These are phyloP conservation scores for Chamaea fasciata DNA, from an alignment of 2,113 vertebrate species.

Conservation along the genomic window DNA sequence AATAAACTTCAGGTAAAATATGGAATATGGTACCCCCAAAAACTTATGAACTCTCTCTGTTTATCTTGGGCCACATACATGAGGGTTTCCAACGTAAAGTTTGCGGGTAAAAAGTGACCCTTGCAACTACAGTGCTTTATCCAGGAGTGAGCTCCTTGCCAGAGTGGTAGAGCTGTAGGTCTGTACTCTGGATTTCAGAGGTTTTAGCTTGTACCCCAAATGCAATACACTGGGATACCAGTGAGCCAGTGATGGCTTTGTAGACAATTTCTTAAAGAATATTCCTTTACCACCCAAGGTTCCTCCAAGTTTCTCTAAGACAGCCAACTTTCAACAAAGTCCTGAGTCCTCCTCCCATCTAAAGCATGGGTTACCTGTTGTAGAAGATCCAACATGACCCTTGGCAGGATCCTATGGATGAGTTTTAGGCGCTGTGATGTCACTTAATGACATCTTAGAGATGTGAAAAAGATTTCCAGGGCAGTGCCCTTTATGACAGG, in stretches of 20 bases:
- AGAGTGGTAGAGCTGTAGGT: background rate
- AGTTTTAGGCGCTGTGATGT: background rate
- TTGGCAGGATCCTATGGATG: background rate
- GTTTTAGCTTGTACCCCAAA: background rate
- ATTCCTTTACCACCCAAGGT: background rate
- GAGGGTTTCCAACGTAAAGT: background rate
- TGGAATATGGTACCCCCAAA: background rate
- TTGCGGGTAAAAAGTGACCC: background rate
- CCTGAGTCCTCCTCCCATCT: background rate
- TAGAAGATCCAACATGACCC: background rate
- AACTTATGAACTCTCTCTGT: background rate
- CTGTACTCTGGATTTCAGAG: background rate
- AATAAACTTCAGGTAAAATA: slow-evolving; percentile 42
- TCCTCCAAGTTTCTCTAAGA: background rate
- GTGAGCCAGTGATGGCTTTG: background rate
- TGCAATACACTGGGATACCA: background rate
- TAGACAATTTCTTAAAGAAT: background rate
- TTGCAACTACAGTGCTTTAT: background rate
- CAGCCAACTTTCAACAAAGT: background rate
- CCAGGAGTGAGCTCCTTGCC: background rate
- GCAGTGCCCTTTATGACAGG: background rate
- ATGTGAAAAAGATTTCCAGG: background rate
- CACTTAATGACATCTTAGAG: background rate
- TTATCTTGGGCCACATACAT: background rate
- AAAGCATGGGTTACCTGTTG: background rate